These are phyloP conservation scores for Temnothorax unifasciatus DNA, from an alignment of 2,888 invertebrate species.

Conservation along the genomic window DNA sequence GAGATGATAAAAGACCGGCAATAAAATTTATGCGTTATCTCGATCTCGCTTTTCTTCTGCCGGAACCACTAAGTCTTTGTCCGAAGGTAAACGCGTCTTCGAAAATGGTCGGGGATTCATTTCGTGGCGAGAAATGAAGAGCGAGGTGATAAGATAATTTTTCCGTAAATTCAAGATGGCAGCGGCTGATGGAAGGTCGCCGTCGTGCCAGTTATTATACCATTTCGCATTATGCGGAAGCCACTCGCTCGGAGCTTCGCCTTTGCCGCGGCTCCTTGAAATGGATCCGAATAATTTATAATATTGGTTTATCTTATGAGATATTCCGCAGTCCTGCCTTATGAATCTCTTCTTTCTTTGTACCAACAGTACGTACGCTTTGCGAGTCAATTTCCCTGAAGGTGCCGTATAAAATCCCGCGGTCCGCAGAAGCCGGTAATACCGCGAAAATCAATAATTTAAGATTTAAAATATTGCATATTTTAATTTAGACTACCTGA, in stretches of 20 bases:
- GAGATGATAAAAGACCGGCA: slow-evolving; percentile 26
- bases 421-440: not conserved
- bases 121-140: slow-evolving; percentile 25
- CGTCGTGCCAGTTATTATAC: slow-evolving; percentile 67
- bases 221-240: slow-evolving; percentile 64
- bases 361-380: slow-evolving; percentile 43
- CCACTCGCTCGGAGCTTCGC: slow-evolving; percentile 43
- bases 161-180: slow-evolving; percentile 71
- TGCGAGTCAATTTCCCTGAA: slow-evolving; percentile 44
- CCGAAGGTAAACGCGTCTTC: slow-evolving; percentile 15
- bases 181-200: slow-evolving; percentile 64
- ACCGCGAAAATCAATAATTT: slow-evolving; percentile 37
- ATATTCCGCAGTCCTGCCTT: slow-evolving; percentile 55
- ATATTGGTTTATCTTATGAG: slow-evolving; percentile 71
- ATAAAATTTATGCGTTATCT: slow-evolving; percentile 49
- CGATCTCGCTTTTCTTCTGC: not conserved
- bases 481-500: not conserved
- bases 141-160: slow-evolving; percentile 53
- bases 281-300: slow-evolving; percentile 73
- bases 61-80: not conserved
- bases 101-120: slow-evolving; percentile 43
- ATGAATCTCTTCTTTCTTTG: slow-evolving; percentile 57
- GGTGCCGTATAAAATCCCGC: slow-evolving; percentile 25
- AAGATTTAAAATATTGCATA: slow-evolving; percentile 2
- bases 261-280: slow-evolving; percentile 58